A percentile compares a stretch with the other conserved stretches of the same genome.
Conservation (phyloP, 2,797 vertebrate genomes). For the Eleutherodactylus coqui region DNA sequence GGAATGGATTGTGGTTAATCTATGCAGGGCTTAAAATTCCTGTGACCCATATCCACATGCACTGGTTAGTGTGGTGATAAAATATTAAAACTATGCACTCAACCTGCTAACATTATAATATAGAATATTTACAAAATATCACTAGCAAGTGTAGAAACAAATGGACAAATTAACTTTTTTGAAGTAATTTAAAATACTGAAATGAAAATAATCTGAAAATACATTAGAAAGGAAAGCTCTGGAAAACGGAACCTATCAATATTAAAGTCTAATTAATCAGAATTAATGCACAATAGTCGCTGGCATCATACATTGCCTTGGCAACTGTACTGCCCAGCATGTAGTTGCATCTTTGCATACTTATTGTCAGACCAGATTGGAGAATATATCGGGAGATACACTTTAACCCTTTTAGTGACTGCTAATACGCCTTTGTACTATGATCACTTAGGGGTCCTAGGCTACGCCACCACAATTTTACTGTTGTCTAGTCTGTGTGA, state of each 20-base stretch:
- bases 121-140: neutral
- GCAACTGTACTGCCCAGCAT: neutral
- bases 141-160: too few species aligned
- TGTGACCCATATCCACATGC: slow-evolving; percentile 30
- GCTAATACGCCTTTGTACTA: too few species aligned
- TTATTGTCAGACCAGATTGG: neutral
- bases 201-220: too few species aligned
- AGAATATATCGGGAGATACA: neutral
- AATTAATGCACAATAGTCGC: neutral
- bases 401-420: neutral
- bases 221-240: too few species aligned
- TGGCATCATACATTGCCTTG: neutral
- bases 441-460: too few species aligned
- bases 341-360: neutral
- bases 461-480: too few species aligned
- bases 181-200: too few species aligned
- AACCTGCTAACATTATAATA: neutral
- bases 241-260: neutral
- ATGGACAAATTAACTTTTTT: too few species aligned
- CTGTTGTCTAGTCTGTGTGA: too few species aligned
- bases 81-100: neutral
- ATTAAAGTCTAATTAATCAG: neutral
- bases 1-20: slow-evolving; percentile 36
- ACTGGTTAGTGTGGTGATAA: neutral
- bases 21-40: slow-evolving; percentile 40